Percentiles rank a stretch among this genome's conserved stretches.
Evolutionary conservation across 2,797 vertebrate genomes (phyloP).

Genomic region (Ceryle rudis): DNA sequence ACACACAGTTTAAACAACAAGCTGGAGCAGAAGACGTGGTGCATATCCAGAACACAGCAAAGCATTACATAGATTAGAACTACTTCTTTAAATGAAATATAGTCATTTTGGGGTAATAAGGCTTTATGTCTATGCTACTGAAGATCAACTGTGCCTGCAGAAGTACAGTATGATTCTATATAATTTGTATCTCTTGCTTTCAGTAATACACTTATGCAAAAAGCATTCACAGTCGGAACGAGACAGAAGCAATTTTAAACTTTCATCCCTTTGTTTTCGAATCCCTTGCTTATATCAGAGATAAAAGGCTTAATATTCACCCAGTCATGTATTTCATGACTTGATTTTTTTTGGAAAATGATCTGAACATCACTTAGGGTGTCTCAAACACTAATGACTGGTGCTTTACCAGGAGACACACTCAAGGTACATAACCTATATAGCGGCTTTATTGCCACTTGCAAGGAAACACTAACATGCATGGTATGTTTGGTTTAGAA

Average conservation of each 20-base stretch:
- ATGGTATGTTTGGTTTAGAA: neutral
- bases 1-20: neutral
- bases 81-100: neutral
- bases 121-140: neutral
- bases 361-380: neutral
- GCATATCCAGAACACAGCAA: neutral
- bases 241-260: conserved; percentile 39
- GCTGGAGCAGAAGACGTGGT: neutral
- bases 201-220: neutral
- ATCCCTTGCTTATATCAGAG: neutral
- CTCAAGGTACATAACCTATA: neutral
- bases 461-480: neutral
- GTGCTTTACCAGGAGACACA: neutral
- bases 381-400: neutral
- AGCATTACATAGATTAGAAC: neutral
- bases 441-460: neutral
- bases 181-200: neutral
- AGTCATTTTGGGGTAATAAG: neutral
- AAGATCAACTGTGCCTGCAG: neutral
- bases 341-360: neutral
- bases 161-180: neutral
- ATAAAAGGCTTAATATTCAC: neutral
- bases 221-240: neutral
- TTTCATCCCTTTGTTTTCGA: conserved; percentile 18
- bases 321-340: neutral